These are phyloP conservation scores for Mirza zaza DNA, from an alignment of 2,113 vertebrate species.

Conservation along the genomic window DNA sequence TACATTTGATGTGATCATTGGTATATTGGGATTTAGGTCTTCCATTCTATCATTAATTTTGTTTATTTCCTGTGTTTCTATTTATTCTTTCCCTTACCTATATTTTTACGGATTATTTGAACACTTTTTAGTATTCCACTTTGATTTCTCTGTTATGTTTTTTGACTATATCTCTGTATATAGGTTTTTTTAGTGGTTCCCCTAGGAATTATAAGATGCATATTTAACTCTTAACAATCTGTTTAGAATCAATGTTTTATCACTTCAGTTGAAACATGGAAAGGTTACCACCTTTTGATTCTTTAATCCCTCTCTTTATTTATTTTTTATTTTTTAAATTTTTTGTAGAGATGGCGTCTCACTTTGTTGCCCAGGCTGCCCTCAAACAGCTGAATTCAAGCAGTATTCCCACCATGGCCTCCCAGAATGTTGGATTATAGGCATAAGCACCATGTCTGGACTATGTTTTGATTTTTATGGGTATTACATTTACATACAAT, in stretches of 20 bases:
- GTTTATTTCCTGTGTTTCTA: background rate
- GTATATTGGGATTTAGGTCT: background rate
- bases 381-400: too few species aligned
- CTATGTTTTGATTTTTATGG: background rate
- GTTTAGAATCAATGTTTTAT: background rate
- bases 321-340: too few species aligned
- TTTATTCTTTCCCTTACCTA: background rate
- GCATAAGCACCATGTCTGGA: too few species aligned
- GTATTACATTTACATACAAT: background rate
- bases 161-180: background rate
- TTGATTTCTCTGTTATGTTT: background rate
- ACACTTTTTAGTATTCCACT: background rate
- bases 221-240: background rate
- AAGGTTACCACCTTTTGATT: background rate
- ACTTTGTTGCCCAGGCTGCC: too few species aligned
- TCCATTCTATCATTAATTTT: background rate
- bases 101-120: background rate
- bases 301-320: background rate
- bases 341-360: too few species aligned
- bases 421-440: too few species aligned
- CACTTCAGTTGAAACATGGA: background rate
- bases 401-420: too few species aligned
- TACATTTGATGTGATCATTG: background rate
- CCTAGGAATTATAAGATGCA: background rate
- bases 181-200: background rate